Evolutionary conservation across 1,140 invertebrate genomes (phyloP), one percentile per base, ranked within the genome.

Genomic region (Argopecten irradians): DNA sequence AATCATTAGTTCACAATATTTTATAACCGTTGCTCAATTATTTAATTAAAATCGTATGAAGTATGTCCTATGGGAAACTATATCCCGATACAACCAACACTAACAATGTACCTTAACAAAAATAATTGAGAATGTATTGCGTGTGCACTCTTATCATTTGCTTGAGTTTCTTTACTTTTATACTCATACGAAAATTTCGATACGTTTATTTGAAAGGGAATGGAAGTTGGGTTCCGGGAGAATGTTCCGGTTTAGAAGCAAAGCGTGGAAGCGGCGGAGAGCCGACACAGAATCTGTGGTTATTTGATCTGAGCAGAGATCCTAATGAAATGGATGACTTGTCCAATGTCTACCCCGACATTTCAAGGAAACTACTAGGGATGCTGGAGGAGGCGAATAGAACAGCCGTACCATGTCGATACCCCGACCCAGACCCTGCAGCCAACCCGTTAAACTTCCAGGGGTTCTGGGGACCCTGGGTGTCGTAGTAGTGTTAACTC

Each of bases 381-480:
- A 85, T 92, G 34, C 89, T 94, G 0, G 84, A 36, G 14, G 34
- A 88, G 14, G 93, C 92, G 83, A 91, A 94, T 22, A 82, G 83
- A 14, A 93, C 93, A 13, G 91, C 93, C 34, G 92, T 94, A 1
- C 91, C 92, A 1, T 89, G 88, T 28, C 32, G 85, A 0, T 94
- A 89, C 46, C 93, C 94, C 0, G 3, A 46, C 3, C 46, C 55
- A 33, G 94, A 94, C 87, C 92, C 91, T 0, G 83, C 35, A 5
- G 91, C 92, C 84, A 86, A 94, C 43, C 94, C 94, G 16, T 83
- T 89, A 39, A 86, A 89, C 1, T 91, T 91, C 55, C 91, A 90
- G n/a, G 93, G 93, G 34, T 93, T 91, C 16, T 94, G 93, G 93
- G 92, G 93, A 13, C 94, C 93, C 11, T 94, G 94, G 94, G 14